Evolutionary conservation across 2,113 vertebrate species (phyloP), one percentile per base, ranked within the genome.

Genomic region (Forbesichthys agassizii): DNA sequence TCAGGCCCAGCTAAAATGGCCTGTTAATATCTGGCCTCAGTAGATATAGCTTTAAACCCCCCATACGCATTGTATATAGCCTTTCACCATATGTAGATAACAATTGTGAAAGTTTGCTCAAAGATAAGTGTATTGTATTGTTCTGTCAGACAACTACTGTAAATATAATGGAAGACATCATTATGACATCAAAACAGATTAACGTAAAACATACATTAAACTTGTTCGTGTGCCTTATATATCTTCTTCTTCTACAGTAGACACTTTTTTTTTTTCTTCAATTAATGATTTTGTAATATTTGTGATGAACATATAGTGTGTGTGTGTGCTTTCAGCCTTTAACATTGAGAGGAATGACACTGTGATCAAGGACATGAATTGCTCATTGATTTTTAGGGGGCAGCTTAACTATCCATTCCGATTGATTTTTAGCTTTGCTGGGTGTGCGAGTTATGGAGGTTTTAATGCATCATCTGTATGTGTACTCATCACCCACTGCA

Each of bases 351-450:
- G 90, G 87, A 92, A 92, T 90, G 91, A 92, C 91, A 92, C 90
- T 87, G 77, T 93, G 91, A 93, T 92, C 92, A 92, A 93, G 92
- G 92, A 93, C 92, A 93, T 92, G 92, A 93, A 92, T 93, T 91
- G 89, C 91, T 91, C 92, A 93, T 93, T 93, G 92, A 93, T 93
- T 93, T 93, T 93, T 92, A 90, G 90, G 82, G 85, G 81, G 90
- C 85, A 89, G 91, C 90, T 93, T 93, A 93, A 93, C 92, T 93
- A 93, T 92, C 92, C 90, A 90, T 92, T 93, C 90, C 91, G 86
- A 92, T 93, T 92, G 92, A 93, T 92, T 90, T 90, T 91, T 90
- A 92, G 92, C 91, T 89, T 89, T 91, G 90, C 89, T 84, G 91
- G 89, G 83, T 89, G 89, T 90, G 88, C 88, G 87, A 90, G 90